Conservation (phyloP, 2,113 vertebrate species). For the Jaculus jaculus region DNA sequence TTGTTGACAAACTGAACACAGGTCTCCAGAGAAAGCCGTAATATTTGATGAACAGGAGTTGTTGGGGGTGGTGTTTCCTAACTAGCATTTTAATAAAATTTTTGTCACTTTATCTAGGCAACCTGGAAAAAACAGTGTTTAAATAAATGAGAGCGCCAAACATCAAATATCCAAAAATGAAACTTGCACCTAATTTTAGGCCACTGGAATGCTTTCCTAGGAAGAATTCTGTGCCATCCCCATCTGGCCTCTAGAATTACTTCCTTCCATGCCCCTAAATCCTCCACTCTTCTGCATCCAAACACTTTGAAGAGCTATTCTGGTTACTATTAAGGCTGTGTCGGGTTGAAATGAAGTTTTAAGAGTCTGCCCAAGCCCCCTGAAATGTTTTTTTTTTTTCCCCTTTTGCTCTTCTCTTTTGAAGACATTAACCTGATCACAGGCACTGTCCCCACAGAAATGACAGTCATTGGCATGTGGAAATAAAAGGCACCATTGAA, state of each 20-base stretch:
- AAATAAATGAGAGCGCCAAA: slow-evolving; percentile 52
- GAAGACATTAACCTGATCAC: slow-evolving; percentile 62
- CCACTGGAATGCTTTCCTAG: slow-evolving; percentile 1
- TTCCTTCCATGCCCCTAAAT: background rate
- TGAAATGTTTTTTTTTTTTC: slow-evolving; percentile 37
- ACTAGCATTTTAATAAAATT: slow-evolving; percentile 57
- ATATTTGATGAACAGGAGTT: slow-evolving; percentile 76
- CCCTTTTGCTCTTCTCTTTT: slow-evolving; percentile 49
- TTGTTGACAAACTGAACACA: slow-evolving; percentile 77
- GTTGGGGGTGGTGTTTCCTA: slow-evolving; percentile 74
- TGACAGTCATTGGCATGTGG: slow-evolving; percentile 50
- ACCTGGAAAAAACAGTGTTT: slow-evolving; percentile 44
- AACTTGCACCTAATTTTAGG: slow-evolving; percentile 20
- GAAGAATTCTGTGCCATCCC: background rate
- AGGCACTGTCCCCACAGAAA: slow-evolving; percentile 1
- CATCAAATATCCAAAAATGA: slow-evolving; percentile 52
- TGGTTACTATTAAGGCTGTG: slow-evolving; percentile 21
- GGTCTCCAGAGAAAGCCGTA: slow-evolving; percentile 68
- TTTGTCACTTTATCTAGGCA: slow-evolving; percentile 64
- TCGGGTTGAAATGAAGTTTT: slow-evolving; percentile 55
- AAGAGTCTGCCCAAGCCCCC: slow-evolving; percentile 35
- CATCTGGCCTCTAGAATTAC: background rate
- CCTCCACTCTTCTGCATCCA: background rate
- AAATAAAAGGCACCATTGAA: slow-evolving; percentile 53
- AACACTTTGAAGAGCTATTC: slow-evolving; percentile 26